Conservation (phyloP, 2,113 vertebrate genomes). For the Cavia porcellus region DNA sequence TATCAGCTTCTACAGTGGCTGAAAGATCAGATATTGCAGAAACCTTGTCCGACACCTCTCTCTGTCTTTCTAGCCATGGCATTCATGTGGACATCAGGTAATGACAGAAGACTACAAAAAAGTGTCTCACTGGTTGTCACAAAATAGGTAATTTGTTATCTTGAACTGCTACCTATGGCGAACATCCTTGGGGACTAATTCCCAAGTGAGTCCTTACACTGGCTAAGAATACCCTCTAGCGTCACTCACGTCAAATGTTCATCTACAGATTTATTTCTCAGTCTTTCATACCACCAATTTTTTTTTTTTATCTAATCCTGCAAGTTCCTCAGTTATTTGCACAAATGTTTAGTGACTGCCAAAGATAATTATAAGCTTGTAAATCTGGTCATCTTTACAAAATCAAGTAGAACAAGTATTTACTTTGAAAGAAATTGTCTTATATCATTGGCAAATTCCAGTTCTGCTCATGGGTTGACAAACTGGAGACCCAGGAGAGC, state of each 20-base stretch:
- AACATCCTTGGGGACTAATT: background rate
- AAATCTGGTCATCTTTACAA: background rate
- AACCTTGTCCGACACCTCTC: accelerated
- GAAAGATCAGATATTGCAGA: background rate
- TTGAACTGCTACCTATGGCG: background rate
- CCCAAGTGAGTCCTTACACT: no score
- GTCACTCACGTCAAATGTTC: background rate
- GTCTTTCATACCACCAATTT: accelerated
- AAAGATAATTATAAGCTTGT: background rate
- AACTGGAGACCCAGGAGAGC: background rate
- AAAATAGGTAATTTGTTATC: background rate
- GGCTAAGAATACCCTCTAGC: background rate
- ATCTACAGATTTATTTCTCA: background rate
- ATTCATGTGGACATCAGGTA: background rate
- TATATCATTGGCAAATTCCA: background rate
- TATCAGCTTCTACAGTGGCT: background rate
- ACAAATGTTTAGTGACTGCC: background rate
- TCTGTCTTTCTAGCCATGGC: no score
- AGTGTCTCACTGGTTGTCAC: background rate
- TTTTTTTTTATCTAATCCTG: background rate
- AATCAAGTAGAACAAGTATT: background rate
- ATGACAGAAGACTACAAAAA: background rate
- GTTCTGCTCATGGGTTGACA: background rate
- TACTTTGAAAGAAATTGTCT: background rate
- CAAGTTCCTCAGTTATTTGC: background rate